Percentiles rank a stretch among this genome's conserved stretches.
phyloP scores from a whole-genome alignment of 2,888 invertebrate genomes.

The Cynaeus angustus region DNA sequence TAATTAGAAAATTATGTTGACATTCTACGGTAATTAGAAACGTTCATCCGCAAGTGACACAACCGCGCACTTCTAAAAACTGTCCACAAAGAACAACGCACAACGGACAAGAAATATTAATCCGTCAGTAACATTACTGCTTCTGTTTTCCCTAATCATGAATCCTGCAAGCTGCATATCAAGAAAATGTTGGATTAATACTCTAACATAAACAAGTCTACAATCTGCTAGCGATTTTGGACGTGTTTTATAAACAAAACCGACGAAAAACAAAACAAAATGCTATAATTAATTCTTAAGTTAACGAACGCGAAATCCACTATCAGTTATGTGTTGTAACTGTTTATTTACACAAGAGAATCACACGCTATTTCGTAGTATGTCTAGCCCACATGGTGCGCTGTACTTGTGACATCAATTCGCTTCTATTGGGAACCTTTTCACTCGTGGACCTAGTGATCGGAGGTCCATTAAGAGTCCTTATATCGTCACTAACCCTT shows the following conservation, averaged over 20 bases:
- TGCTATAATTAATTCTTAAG: constrained; percentile 31
- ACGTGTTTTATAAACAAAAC: constrained; percentile 38
- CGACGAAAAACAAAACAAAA: constrained; percentile 36
- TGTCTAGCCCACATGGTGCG: constrained; percentile 90
- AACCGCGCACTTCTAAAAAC: too few species aligned
- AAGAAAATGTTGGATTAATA: constrained; percentile 16
- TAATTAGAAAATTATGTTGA: too few species aligned
- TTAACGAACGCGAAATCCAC: constrained; percentile 27
- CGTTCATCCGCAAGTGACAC: too few species aligned
- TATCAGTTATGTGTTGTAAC: constrained; percentile 34
- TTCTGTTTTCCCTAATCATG: neutral
- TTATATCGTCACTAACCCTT: constrained; percentile 74
- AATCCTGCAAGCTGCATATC: constrained; percentile 5
- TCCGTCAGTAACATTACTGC: neutral
- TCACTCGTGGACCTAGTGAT: constrained; percentile 89
- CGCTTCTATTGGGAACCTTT: constrained; percentile 88
- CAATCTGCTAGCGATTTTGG: constrained; percentile 25
- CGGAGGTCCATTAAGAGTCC: constrained; percentile 75
- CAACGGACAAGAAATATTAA: neutral
- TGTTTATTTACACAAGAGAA: constrained; percentile 24
- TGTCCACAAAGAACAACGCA: neutral
- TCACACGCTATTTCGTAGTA: constrained; percentile 81
- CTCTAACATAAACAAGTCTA: constrained; percentile 25
- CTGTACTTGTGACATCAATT: constrained; percentile 88
- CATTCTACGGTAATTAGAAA: too few species aligned